phyloP scores from a whole-genome alignment of 2,113 vertebrate genomes.

The Nicator chloris region DNA sequence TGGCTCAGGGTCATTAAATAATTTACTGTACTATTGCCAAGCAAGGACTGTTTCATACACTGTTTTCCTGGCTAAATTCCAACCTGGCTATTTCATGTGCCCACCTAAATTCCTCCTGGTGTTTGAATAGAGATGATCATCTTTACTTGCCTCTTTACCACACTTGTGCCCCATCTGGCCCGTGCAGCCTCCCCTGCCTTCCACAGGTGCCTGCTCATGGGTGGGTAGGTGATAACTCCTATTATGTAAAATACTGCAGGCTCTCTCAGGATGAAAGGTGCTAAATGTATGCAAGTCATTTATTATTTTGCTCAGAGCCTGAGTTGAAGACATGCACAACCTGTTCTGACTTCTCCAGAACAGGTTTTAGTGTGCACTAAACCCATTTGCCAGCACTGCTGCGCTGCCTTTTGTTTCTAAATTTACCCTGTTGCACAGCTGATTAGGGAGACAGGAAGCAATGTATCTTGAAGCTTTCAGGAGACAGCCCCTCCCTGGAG shows the following conservation, averaged over 20 bases:
- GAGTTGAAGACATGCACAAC: not conserved
- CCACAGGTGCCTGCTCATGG: not conserved
- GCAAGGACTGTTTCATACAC: not conserved
- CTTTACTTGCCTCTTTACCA: not conserved
- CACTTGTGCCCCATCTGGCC: not conserved
- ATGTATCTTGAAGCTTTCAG: conserved; percentile 8
- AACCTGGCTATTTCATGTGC: not conserved
- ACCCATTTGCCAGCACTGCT: not conserved
- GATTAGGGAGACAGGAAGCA: conserved; percentile 32
- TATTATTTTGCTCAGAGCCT: not conserved
- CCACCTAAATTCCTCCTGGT: conserved; percentile 9
- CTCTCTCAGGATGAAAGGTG: not conserved
- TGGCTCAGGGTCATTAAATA: conserved; percentile 7
- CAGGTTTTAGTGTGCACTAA: conserved; percentile 29
- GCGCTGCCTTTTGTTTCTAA: conserved; percentile 5
- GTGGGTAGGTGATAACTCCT: not conserved
- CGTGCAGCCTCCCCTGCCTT: not conserved
- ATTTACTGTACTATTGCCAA: not conserved
- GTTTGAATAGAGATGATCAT: not conserved
- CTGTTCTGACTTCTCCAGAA: conserved; percentile 47
- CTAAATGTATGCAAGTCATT: not conserved
- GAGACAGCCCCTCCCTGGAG: conserved; percentile 49
- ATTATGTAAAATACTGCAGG: not conserved
- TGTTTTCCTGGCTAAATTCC: conserved; percentile 4
- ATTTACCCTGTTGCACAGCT: conserved; percentile 30